Base-by-base conservation (phyloP, 2,113 vertebrate genomes). In the Donacobius atricapilla region DNA sequence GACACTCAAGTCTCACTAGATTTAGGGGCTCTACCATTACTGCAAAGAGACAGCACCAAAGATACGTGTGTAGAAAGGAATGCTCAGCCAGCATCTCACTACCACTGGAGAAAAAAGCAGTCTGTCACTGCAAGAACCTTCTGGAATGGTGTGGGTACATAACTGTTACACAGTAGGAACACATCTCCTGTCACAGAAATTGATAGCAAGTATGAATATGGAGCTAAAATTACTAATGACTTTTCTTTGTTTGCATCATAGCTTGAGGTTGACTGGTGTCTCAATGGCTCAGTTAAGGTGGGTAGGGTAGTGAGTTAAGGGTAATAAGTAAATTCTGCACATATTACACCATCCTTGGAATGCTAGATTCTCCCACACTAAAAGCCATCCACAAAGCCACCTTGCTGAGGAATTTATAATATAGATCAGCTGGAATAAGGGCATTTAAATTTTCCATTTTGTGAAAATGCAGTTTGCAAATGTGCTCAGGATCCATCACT, bases 301-400 rank as follows among this genome's bases (percentile, higher is more conserved):
- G 22, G 25, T 44, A 72, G 15, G 22, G 25, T 44, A 72, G 6
- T 48, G 90, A 53, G 10, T 14, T 50, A 70, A 35, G 15, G 25
- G 25, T 31, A 69, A 1, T 57, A 87, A 64, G 12, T 11, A 44
- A 76, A 30, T 21, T 93, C 51, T 54, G 8, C 33, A 37, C 13
- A 7, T 57, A n/a, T 21, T 53, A 33, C 30, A 33, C 30, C 0
- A 0, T 40, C 44, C 57, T 45, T 3, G 2, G 48, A 82, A 64
- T 8, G 7, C 56, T 5, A 44, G 17, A 53, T 30, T 84, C 5
- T 39, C 11, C 24, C 42, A 83, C 9, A 27, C 28, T 13, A 37
- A 35, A 84, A 87, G 56, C 27, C 37, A 71, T 14, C 23, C 44
- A 53, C 3, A 4, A 15, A 4, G 0, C 2, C 28, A 76, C 24